phyloP scores from a whole-genome alignment of 2,797 vertebrate genomes.

The Dicrostonyx torquatus region DNA sequence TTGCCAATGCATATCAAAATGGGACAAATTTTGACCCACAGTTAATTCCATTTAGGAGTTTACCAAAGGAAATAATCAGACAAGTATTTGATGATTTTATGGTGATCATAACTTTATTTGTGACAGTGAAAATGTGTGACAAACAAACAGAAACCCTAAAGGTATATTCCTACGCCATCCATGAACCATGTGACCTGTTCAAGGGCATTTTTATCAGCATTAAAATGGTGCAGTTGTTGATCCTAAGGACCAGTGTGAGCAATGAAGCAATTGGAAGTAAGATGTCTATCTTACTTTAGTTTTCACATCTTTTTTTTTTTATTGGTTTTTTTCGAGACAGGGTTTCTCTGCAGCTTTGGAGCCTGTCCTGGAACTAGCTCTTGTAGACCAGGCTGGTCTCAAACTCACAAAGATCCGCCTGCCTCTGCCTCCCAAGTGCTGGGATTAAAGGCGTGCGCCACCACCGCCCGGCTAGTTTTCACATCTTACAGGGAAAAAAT shows the following conservation, averaged over 20 bases:
- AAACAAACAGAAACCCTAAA: neutral
- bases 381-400: too few relatives aligned
- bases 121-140: neutral
- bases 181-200: neutral
- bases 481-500: slow-evolving; percentile 5
- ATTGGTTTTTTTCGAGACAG: too few relatives aligned
- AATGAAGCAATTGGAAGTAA: slow-evolving; percentile 34
- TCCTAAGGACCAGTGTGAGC: slow-evolving; percentile 14
- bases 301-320: slow-evolving; percentile 12
- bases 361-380: too few relatives aligned
- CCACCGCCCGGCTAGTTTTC: too few relatives aligned
- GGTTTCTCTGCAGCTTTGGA: too few relatives aligned
- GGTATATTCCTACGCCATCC: neutral
- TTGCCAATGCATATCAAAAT: neutral
- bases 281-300: slow-evolving; percentile 3
- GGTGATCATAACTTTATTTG: neutral
- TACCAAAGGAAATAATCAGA: neutral
- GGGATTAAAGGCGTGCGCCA: too few relatives aligned
- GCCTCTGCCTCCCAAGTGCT: too few relatives aligned
- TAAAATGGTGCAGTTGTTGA: neutral
- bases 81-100: slow-evolving; percentile 16
- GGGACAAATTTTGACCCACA: neutral
- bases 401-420: too few relatives aligned
- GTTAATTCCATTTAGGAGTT: slow-evolving; percentile 57
- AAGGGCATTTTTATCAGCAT: neutral